These are phyloP conservation scores for Drosophila santomea DNA, from an alignment of 1,140 invertebrate genomes.

Conservation along the genomic window DNA sequence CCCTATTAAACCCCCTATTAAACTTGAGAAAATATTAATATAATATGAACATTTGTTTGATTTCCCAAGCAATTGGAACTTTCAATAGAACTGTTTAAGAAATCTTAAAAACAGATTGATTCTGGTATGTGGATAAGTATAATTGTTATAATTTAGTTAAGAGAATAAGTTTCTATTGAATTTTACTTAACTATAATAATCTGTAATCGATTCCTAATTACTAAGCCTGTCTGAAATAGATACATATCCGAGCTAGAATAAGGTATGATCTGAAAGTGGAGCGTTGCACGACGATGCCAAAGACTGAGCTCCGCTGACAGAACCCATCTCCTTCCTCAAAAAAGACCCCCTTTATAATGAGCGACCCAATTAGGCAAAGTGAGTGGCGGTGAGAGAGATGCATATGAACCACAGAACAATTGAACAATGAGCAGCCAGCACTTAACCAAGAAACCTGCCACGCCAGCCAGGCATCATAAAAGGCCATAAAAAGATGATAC, in stretches of 20 bases:
- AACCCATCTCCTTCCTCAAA: conserved; percentile 1
- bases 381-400: conserved; percentile 69
- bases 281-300: conserved; percentile 53
- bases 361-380: conserved; percentile 82
- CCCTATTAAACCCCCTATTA: neutral
- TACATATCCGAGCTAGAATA: neutral
- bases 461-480: conserved; percentile 13
- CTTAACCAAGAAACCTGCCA: conserved; percentile 54
- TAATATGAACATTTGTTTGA: no score
- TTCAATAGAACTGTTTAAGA: no score
- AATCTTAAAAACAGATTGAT: no score
- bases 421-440: conserved; percentile 73
- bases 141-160: no score
- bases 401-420: conserved; percentile 83
- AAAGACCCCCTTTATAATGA: conserved; percentile 54
- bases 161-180: neutral
- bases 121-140: no score
- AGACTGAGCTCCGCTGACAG: conserved; percentile 18
- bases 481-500: conserved; percentile 32
- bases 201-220: neutral
- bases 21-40: neutral
- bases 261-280: conserved; percentile 49
- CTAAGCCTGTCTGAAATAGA: no score
- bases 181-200: neutral
- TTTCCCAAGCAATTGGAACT: no score